Conservation (phyloP, 1,140 invertebrate species). For the Procambarus clarkii region DNA sequence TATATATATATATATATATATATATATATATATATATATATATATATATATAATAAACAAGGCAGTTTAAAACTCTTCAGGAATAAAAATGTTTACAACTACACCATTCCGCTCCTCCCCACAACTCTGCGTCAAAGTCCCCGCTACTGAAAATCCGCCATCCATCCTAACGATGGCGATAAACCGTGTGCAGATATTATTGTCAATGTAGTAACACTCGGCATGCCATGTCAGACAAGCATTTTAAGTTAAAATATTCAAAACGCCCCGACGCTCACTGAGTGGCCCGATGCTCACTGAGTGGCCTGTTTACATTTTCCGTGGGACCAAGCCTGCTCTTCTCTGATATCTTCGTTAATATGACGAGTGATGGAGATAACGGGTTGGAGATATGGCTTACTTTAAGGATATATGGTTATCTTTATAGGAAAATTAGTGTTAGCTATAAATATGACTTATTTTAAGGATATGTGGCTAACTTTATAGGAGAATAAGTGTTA, state of each 20-base stretch:
- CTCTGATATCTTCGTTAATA: neutral
- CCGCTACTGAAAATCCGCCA: constrained; percentile 5
- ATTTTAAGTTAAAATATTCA: constrained; percentile 59
- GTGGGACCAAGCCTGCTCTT: neutral
- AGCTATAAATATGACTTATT: too few relatives aligned
- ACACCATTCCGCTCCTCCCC: neutral
- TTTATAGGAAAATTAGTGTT: too few relatives aligned
- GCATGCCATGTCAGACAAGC: constrained; percentile 36
- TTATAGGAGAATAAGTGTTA: neutral
- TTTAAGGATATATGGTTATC: too few relatives aligned
- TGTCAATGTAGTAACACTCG: constrained; percentile 20
- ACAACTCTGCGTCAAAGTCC: neutral
- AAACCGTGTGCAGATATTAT: constrained; percentile 36
- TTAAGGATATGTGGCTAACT: neutral
- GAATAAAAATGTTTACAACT: neutral
- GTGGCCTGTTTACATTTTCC: constrained; percentile 31
- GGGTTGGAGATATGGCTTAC: neutral
- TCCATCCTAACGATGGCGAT: constrained; percentile 22
- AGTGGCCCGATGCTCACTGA: constrained; percentile 4
- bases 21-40: neutral
- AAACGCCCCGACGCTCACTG: constrained; percentile 25
- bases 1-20: neutral
- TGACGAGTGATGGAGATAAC: neutral
- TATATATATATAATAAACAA: constrained; percentile 7
- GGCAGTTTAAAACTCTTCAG: neutral